phyloP scores from a whole-genome alignment of 2,797 vertebrate species.

The Cyclopterus lumpus region DNA sequence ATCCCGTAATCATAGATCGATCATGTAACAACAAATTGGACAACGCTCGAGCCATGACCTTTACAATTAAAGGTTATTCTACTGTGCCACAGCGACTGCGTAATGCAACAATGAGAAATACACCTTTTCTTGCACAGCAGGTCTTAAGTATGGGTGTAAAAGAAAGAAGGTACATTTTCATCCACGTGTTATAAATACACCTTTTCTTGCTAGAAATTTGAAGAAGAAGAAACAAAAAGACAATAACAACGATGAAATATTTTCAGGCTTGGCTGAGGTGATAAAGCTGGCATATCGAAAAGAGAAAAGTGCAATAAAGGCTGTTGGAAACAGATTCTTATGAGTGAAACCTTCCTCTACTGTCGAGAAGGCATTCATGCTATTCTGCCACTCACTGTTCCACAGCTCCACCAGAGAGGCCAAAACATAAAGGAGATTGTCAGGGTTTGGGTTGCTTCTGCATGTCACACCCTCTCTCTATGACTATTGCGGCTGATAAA shows the following conservation, averaged over 20 bases:
- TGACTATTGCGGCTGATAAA: not conserved
- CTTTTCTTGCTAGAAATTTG: not conserved
- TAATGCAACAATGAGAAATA: not conserved
- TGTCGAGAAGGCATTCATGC: not conserved
- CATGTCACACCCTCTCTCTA: not conserved
- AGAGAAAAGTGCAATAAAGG: not conserved
- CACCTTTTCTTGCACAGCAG: not conserved
- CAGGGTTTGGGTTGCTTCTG: slow-evolving; percentile 1
- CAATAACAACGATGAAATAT: not conserved
- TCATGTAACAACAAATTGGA: not conserved
- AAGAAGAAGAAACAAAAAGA: not conserved
- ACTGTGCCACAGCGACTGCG: not conserved
- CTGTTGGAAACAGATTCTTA: not conserved
- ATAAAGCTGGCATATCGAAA: not conserved
- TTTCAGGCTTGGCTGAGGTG: not conserved
- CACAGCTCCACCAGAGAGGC: not conserved
- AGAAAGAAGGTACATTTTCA: slow-evolving; percentile 9
- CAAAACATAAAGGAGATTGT: not conserved
- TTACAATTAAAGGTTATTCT: slow-evolving; percentile 37
- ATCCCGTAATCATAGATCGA: not conserved
- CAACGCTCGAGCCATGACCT: slow-evolving; percentile 21
- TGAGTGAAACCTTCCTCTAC: not conserved
- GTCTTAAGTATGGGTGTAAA: not conserved
- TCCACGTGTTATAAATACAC: not conserved
- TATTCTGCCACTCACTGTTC: not conserved